A percentile compares a stretch with the other conserved stretches of the same genome.
Evolutionary conservation across 2,113 vertebrate species (phyloP).

Genomic region (Rostratula benghalensis): DNA sequence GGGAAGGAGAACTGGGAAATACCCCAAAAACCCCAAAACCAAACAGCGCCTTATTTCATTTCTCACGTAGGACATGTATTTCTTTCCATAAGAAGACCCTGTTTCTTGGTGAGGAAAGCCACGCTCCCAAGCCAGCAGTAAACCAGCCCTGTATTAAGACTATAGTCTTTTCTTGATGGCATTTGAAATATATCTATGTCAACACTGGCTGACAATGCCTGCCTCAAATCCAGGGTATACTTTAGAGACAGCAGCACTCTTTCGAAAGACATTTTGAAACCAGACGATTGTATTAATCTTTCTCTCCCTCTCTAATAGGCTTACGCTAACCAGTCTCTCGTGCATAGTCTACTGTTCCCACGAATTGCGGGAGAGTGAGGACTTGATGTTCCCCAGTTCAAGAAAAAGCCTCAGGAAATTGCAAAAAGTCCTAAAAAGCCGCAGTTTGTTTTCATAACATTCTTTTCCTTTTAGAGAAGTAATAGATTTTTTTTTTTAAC

Average conservation of each 20-base stretch:
- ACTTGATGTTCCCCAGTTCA: constrained; percentile 59
- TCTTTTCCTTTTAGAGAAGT: constrained; percentile 64
- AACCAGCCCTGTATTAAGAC: not conserved
- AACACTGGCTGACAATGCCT: not conserved
- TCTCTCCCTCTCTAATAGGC: not conserved
- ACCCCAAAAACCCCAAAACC: no score
- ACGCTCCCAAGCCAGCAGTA: not conserved
- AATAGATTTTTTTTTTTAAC: not conserved
- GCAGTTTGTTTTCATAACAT: constrained; percentile 62
- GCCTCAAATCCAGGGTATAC: not conserved
- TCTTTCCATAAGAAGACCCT: not conserved
- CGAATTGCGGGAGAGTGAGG: constrained; percentile 30
- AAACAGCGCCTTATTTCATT: not conserved
- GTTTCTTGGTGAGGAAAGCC: not conserved
- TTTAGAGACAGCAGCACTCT: not conserved
- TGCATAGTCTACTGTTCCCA: constrained; percentile 47
- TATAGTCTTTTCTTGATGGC: not conserved
- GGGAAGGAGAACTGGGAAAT: not conserved
- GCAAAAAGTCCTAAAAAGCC: constrained; percentile 70
- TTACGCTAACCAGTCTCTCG: not conserved
- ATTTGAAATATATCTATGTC: not conserved
- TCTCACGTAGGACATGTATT: not conserved
- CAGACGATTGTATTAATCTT: not conserved
- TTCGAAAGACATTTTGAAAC: not conserved
- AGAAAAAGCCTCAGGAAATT: constrained; percentile 68